phyloP scores from a whole-genome alignment of 2,113 vertebrate genomes.

The Melanocharis versteri region DNA sequence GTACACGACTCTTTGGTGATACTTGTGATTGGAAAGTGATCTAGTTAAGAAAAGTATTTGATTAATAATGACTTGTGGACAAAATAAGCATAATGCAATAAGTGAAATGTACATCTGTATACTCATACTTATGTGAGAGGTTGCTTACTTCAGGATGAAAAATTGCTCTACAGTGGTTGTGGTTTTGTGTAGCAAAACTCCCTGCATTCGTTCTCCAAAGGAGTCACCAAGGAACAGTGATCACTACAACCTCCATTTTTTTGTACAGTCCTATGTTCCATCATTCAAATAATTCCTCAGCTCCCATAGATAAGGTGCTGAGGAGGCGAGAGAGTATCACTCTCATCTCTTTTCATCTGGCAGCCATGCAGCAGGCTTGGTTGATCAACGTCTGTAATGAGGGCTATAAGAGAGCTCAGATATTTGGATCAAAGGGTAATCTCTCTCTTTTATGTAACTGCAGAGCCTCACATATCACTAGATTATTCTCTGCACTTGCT shows the following conservation, averaged over 20 bases:
- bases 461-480: background rate
- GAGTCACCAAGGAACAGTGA: background rate
- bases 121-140: background rate
- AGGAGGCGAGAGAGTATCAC: background rate
- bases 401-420: background rate
- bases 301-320: background rate
- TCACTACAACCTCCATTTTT: background rate
- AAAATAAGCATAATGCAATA: background rate
- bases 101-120: background rate
- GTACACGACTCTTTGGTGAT: background rate
- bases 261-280: background rate
- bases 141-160: background rate
- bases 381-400: conserved; percentile 19
- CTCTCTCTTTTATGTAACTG: conserved; percentile 49
- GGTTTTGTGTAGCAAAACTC: background rate
- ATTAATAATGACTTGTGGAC: background rate
- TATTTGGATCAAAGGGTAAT: conserved; percentile 55
- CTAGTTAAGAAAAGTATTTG: background rate
- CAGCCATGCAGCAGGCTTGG: background rate
- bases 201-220: background rate
- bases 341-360: background rate
- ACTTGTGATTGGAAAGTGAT: background rate
- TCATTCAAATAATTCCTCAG: background rate
- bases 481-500: conserved; percentile 29
- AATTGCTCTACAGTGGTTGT: background rate